Evolutionary conservation across 2,113 vertebrate species (phyloP).

Genomic region (Scalopus aquaticus): DNA sequence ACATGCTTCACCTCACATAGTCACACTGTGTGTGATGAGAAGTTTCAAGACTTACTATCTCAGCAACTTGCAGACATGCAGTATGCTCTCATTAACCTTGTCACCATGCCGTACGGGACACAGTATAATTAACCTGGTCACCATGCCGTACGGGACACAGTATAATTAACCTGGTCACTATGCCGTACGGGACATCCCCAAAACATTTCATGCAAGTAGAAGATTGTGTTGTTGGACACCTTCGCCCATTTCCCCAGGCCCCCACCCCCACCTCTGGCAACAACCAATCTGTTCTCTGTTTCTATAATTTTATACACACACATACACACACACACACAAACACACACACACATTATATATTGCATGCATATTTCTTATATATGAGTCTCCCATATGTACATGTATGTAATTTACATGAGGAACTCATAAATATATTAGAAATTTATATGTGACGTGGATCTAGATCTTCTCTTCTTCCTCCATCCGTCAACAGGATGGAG

Average conservation of each 20-base stretch:
- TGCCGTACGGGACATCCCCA: background rate
- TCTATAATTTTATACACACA: background rate
- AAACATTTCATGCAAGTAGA: too few species aligned
- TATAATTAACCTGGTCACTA: background rate
- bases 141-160: too few species aligned
- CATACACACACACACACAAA: too few species aligned
- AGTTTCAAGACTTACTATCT: background rate
- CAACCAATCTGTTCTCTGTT: background rate
- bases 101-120: too few species aligned
- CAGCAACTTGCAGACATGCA: background rate
- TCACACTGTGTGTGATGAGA: background rate
- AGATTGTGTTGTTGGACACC: background rate
- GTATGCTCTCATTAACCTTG: background rate
- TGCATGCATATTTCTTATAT: too few species aligned
- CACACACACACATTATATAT: too few species aligned
- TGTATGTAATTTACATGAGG: too few species aligned
- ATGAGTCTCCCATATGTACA: too few species aligned
- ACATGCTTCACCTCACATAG: background rate
- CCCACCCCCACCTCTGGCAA: background rate
- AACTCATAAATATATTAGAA: too few species aligned
- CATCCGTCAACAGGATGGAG: too few species aligned
- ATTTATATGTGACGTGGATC: too few species aligned
- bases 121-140: background rate
- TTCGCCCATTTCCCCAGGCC: background rate
- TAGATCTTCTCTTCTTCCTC: background rate